Evolutionary conservation across 2,888 invertebrate genomes (phyloP).

Genomic region (Epinotia brunnichana): DNA sequence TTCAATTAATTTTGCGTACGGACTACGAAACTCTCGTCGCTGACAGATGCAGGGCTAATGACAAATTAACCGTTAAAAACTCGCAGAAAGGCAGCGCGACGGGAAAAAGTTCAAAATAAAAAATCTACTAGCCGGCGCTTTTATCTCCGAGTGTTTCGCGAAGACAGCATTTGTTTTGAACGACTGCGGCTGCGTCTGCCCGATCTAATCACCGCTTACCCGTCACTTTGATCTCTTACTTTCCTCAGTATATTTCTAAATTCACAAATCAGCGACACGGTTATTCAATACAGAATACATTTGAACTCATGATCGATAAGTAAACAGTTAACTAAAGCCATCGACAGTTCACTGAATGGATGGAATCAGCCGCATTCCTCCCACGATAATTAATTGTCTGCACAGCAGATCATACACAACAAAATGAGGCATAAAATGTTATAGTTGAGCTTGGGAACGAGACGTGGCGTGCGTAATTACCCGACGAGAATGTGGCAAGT

Average conservation of each 20-base stretch:
- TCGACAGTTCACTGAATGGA: conserved; percentile 58
- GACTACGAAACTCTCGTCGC: conserved; percentile 62
- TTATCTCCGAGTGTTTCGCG: conserved; percentile 67
- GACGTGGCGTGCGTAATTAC: conserved; percentile 78
- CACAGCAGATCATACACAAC: conserved; percentile 79
- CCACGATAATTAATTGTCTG: conserved; percentile 78
- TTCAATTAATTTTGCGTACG: conserved; percentile 38
- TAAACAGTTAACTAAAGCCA: conserved; percentile 55
- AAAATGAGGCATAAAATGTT: conserved; percentile 80
- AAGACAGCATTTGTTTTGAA: conserved; percentile 69
- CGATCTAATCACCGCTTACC: conserved; percentile 69
- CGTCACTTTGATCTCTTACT: conserved; percentile 73
- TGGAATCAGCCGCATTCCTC: conserved; percentile 69
- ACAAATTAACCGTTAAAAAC: conserved; percentile 78
- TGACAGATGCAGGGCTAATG: conserved; percentile 77
- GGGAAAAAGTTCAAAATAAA: conserved; percentile 66
- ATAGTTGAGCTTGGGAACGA: conserved; percentile 76
- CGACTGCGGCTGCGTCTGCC: conserved; percentile 59
- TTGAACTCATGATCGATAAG: conserved; percentile 42
- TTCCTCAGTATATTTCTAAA: conserved; percentile 29
- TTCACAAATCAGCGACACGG: conserved; percentile 24
- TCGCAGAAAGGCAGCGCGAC: conserved; percentile 63
- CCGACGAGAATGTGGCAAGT: conserved; percentile 78
- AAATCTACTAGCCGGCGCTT: conserved; percentile 60
- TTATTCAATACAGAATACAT: conserved; percentile 39